phyloP scores from a whole-genome alignment of 1,140 invertebrate species.

The Lordiphosa clarofinis region DNA sequence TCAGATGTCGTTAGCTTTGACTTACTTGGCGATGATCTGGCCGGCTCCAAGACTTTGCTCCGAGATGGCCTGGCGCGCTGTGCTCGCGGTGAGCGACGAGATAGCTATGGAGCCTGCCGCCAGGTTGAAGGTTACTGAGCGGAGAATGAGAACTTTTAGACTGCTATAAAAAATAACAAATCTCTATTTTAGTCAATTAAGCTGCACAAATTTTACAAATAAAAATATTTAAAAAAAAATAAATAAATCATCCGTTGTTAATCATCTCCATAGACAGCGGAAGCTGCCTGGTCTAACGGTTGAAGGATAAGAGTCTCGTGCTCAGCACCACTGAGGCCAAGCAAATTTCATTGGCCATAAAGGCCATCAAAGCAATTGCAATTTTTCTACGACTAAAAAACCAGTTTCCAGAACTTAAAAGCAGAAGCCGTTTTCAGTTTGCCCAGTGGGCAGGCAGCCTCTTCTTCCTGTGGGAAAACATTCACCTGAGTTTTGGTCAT shows the following conservation, averaged over 20 bases:
- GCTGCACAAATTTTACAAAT: slow-evolving; percentile 30
- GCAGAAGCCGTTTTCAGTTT: slow-evolving; percentile 53
- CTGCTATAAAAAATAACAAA: slow-evolving; percentile 32
- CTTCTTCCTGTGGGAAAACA: slow-evolving; percentile 55
- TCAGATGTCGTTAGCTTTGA: slow-evolving; percentile 58
- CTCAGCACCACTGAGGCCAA: slow-evolving; percentile 6
- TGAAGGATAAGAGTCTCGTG: slow-evolving; percentile 32
- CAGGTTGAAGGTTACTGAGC: slow-evolving; percentile 71
- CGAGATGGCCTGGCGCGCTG: slow-evolving; percentile 83
- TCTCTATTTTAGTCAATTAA: slow-evolving; percentile 37
- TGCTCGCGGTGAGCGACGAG: slow-evolving; percentile 82
- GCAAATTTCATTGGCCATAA: slow-evolving; percentile 33
- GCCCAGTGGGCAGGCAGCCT: slow-evolving; percentile 14
- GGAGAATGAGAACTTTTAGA: slow-evolving; percentile 45
- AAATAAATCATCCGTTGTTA: slow-evolving; percentile 15
- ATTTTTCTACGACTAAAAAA: slow-evolving; percentile 27
- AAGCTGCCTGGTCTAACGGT: slow-evolving; percentile 21
- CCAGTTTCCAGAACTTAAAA: slow-evolving; percentile 13
- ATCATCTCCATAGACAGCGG: slow-evolving; percentile 24
- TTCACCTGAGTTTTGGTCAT: slow-evolving; percentile 44
- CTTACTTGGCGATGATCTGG: slow-evolving; percentile 51
- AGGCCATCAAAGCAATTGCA: slow-evolving; percentile 39
- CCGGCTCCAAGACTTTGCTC: slow-evolving; percentile 79
- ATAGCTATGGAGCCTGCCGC: slow-evolving; percentile 81
- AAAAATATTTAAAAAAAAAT: slow-evolving; percentile 6